These are phyloP conservation scores for Trissolcus basalis DNA, from an alignment of 1,140 invertebrate species.

Conservation along the genomic window DNA sequence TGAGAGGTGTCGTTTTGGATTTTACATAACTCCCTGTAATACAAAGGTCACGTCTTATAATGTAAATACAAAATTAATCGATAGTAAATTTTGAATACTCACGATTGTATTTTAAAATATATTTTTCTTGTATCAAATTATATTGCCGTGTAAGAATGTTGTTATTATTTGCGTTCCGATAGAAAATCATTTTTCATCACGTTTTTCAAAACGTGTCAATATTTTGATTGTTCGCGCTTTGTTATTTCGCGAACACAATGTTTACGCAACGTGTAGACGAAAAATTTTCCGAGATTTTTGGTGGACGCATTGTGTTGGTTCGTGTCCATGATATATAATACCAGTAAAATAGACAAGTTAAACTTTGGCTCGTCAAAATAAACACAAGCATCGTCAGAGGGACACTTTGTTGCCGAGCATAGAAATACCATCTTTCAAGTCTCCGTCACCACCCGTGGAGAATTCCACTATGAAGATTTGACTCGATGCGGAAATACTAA, in stretches of 20 bases:
- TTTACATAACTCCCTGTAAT: neutral
- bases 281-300: constrained; percentile 15
- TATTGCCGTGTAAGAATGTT: too few relatives aligned
- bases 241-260: too few relatives aligned
- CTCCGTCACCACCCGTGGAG: constrained; percentile 40
- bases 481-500: constrained; percentile 49
- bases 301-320: constrained; percentile 27
- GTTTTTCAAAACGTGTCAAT: constrained; percentile 5
- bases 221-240: constrained; percentile 37
- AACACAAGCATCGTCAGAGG: constrained; percentile 20
- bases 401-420: constrained; percentile 14
- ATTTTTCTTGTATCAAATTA: neutral
- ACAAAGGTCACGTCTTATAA: neutral
- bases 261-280: constrained; percentile 6
- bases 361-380: constrained; percentile 40
- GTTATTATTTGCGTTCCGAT: too few relatives aligned
- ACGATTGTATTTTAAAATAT: too few relatives aligned
- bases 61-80: neutral
- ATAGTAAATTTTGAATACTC: too few relatives aligned
- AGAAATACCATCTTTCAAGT: constrained; percentile 27
- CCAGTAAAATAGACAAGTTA: constrained; percentile 27
- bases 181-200: neutral
- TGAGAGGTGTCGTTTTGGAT: neutral
- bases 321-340: constrained; percentile 22
- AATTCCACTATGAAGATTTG: constrained; percentile 40